These are phyloP conservation scores for Heterodera filipjevi DNA, from an alignment of 2,888 invertebrate genomes.

Conservation along the genomic window DNA sequence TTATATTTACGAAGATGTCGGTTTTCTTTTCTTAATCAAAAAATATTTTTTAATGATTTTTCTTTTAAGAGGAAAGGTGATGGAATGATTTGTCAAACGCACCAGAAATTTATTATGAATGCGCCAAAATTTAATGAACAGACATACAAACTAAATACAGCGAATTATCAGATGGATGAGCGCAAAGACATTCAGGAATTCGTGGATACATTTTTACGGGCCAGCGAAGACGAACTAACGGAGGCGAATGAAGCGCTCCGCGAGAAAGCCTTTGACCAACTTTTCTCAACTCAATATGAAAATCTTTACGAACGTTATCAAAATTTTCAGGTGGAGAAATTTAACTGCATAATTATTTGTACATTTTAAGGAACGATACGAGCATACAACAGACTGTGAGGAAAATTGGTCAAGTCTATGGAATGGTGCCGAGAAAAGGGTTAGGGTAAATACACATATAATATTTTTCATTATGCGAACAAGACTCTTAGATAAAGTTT, in stretches of 20 bases:
- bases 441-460: background rate
- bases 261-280: slow-evolving; percentile 13
- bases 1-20: background rate
- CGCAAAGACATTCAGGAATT: slow-evolving; percentile 29
- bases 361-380: background rate
- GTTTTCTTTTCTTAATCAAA: background rate
- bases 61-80: background rate
- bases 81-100: slow-evolving; percentile 23
- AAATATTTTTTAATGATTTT: background rate
- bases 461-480: background rate
- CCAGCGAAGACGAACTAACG: slow-evolving; percentile 6
- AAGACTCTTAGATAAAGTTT: slow-evolving; percentile 15
- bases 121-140: slow-evolving; percentile 22
- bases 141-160: slow-evolving; percentile 14
- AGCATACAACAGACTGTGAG: background rate
- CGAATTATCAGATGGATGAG: slow-evolving; percentile 22
- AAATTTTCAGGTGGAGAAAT: background rate
- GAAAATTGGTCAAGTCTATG: slow-evolving; percentile 1
- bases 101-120: slow-evolving; percentile 25
- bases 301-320: slow-evolving; percentile 19
- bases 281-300: slow-evolving; percentile 6
- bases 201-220: slow-evolving; percentile 14
- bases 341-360: background rate
- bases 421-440: background rate
- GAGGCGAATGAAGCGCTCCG: slow-evolving; percentile 7